Evolutionary conservation across 1,140 invertebrate genomes (phyloP).

Genomic region (Drosophila nannoptera): DNA sequence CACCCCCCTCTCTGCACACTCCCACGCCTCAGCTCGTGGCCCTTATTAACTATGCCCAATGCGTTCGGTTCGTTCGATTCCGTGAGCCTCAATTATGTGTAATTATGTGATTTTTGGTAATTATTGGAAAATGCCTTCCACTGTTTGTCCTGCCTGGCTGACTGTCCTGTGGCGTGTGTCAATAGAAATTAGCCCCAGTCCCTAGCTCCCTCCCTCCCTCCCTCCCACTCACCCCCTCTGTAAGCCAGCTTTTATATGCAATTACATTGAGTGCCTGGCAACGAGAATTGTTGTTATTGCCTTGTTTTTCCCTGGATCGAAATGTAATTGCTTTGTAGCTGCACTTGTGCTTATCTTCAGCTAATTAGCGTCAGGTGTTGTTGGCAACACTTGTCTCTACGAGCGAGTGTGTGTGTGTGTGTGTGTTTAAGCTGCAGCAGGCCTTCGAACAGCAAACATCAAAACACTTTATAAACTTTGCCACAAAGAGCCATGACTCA

Average conservation of each 20-base stretch:
- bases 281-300: constrained; percentile 20
- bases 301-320: constrained; percentile 30
- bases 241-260: constrained; percentile 29
- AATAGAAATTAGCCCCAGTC: constrained; percentile 66
- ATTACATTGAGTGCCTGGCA: constrained; percentile 67
- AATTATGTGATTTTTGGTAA: constrained; percentile 75
- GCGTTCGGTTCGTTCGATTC: constrained; percentile 30
- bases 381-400: not conserved
- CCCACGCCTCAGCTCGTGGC: not conserved
- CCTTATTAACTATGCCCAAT: constrained; percentile 56
- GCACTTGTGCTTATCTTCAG: constrained; percentile 15
- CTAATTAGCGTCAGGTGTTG: constrained; percentile 65
- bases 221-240: not conserved
- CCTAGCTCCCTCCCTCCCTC: no score
- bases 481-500: constrained; percentile 52
- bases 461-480: constrained; percentile 39
- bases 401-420: not conserved
- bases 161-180: constrained; percentile 22
- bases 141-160: constrained; percentile 10
- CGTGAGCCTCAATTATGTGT: constrained; percentile 59
- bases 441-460: constrained; percentile 8
- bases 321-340: constrained; percentile 47
- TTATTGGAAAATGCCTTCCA: constrained; percentile 67
- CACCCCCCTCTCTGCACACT: constrained; percentile 10
- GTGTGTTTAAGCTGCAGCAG: not conserved